Evolutionary conservation across 2,113 vertebrate species (phyloP), one percentile per base, ranked within the genome.

Genomic region (Pterocles orientalis): DNA sequence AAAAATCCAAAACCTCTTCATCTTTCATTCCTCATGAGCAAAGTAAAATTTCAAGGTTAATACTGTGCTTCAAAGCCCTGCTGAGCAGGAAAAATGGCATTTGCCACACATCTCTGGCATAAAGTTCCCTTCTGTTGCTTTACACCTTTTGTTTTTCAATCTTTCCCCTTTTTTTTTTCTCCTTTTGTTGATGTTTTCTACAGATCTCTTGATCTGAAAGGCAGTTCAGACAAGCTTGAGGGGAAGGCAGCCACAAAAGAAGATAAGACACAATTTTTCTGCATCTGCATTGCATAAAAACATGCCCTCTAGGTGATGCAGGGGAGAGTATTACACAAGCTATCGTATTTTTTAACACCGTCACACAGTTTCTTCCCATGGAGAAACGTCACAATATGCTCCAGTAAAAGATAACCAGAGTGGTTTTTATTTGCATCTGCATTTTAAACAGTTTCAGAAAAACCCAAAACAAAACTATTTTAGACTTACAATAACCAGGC

Each of bases 1-100:
- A 21, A 51, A 20, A n/a, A 7, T 0, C 0, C 7, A 41, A 57
- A 28, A 7, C 1, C 8, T 64, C 1, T 19, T 7, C 11, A 13
- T 43, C 9, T 21, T 3, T 56, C 25, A 19, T 75, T 76, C 33
- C 15, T 75, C 10, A 54, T 14, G 5, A 71, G 4, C 3, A 47
- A 58, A 82, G 16, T 19, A 80, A 79, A 72, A 88, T 79, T 65
- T 90, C 34, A 56, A 64, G 54, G 60, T 41, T 78, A 65, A 81
- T 47, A 33, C 7, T 82, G 14, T 19, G 19, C 9, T 88, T 83
- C 53, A 56, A 62, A 66, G 24, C 28, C 18, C 18, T 31, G 31
- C 53, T 69, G 47, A 87, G 70, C 56, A 71, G 48, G 53, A 62
- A 83, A 58, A 83, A 69, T 36, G 43, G 6, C 21, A 69, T 72